Conservation (phyloP, 2,113 vertebrate species). For the Ifrita kowaldi region DNA sequence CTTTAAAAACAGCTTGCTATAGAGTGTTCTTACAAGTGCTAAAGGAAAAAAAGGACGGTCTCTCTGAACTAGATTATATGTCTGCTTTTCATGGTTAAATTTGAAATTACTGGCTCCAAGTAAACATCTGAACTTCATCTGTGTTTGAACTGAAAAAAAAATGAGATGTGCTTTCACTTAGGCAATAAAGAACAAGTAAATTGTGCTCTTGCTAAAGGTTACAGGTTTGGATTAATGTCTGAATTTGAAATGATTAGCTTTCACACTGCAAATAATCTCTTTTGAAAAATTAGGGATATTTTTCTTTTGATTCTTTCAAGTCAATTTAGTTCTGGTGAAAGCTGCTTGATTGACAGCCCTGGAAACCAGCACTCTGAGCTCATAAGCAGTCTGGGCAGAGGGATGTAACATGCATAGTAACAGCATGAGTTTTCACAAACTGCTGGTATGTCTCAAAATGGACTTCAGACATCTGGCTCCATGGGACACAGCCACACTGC, state of each 20-base stretch:
- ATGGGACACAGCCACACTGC: neutral
- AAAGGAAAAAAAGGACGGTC: neutral
- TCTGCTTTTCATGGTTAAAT: slow-evolving; percentile 37
- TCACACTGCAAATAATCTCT: slow-evolving; percentile 6
- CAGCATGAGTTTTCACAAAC: neutral
- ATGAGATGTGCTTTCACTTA: neutral
- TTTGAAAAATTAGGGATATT: slow-evolving; percentile 10
- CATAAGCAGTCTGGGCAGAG: neutral
- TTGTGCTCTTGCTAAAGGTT: slow-evolving; percentile 2
- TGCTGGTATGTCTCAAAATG: neutral
- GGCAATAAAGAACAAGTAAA: neutral
- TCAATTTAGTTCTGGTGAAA: slow-evolving; percentile 23
- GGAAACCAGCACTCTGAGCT: neutral
- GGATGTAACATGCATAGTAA: neutral
- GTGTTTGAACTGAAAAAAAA: neutral
- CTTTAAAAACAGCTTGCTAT: neutral
- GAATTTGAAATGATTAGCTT: slow-evolving; percentile 1
- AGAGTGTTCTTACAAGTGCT: neutral
- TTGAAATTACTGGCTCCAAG: neutral
- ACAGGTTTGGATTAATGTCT: slow-evolving; percentile 7
- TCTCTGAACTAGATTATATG: slow-evolving; percentile 17
- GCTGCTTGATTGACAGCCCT: neutral
- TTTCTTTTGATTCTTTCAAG: slow-evolving; percentile 33
- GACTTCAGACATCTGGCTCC: neutral
- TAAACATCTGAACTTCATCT: slow-evolving; percentile 49